Evolutionary conservation across 2,888 invertebrate genomes (phyloP).

Genomic region (Trichogramma evanescens): DNA sequence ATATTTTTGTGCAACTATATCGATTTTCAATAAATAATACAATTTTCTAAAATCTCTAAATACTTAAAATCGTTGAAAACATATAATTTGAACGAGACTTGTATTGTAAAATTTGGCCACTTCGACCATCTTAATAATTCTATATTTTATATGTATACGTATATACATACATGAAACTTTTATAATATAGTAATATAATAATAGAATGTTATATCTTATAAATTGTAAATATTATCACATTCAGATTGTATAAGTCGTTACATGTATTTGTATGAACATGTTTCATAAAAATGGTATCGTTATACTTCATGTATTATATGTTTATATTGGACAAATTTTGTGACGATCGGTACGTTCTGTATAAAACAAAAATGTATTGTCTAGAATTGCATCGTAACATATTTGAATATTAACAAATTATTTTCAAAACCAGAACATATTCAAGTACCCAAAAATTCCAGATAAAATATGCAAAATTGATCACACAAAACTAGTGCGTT

Average conservation of each 20-base stretch:
- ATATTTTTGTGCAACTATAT: too few species aligned
- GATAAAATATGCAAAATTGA: too few species aligned
- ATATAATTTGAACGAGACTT: neutral
- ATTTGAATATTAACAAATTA: too few species aligned
- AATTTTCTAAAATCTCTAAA: too few species aligned
- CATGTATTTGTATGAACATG: conserved; percentile 30
- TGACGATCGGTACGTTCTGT: too few species aligned
- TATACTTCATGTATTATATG: neutral
- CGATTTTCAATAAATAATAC: too few species aligned
- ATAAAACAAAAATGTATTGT: too few species aligned
- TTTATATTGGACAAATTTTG: too few species aligned
- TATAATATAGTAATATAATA: conserved; percentile 25
- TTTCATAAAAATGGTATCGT: conserved; percentile 25
- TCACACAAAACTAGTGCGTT: too few species aligned
- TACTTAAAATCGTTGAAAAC: neutral
- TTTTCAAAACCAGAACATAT: too few species aligned
- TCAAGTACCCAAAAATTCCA: too few species aligned
- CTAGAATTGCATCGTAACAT: too few species aligned
- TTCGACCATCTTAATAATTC: neutral
- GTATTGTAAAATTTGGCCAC: neutral
- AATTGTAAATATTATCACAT: conserved; percentile 48
- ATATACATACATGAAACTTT: neutral
- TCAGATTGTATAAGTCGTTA: conserved; percentile 48
- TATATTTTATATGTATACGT: neutral
- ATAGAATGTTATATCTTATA: conserved; percentile 35